phyloP scores from a whole-genome alignment of 2,797 vertebrate species.

The Salmo trutta region DNA sequence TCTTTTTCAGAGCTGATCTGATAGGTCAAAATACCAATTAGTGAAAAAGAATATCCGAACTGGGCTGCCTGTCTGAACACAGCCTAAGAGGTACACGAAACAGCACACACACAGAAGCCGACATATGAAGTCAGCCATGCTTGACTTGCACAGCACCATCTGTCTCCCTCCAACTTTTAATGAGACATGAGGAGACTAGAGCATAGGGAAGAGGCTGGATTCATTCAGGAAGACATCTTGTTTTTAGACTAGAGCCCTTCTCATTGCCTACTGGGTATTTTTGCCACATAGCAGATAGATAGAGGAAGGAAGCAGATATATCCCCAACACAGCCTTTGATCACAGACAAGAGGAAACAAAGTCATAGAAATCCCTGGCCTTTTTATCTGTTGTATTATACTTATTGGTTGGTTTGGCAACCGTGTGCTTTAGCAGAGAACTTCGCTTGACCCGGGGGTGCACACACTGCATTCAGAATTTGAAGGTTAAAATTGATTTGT shows the following conservation, averaged over 20 bases:
- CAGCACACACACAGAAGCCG: background rate
- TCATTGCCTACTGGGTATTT: conserved; percentile 8
- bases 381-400: too few relatives aligned
- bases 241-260: background rate
- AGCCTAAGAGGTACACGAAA: background rate
- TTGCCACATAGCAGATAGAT: conserved; percentile 1
- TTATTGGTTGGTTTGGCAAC: background rate
- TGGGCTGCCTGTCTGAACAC: too few relatives aligned
- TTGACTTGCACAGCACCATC: background rate
- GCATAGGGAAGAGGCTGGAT: background rate
- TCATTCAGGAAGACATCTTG: conserved; percentile 16
- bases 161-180: conserved; percentile 20
- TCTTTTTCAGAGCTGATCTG: too few relatives aligned
- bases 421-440: background rate
- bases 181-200: conserved; percentile 9
- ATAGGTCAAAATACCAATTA: too few relatives aligned
- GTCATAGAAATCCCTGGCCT: too few relatives aligned
- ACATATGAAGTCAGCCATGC: background rate
- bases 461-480: background rate
- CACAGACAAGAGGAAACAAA: too few relatives aligned
- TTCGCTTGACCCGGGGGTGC: background rate
- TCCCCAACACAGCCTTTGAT: background rate
- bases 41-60: too few relatives aligned
- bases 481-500: too few relatives aligned
- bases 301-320: background rate